Base-by-base conservation (phyloP, 2,888 invertebrate genomes). In the Tetanocera ferruginea region DNA sequence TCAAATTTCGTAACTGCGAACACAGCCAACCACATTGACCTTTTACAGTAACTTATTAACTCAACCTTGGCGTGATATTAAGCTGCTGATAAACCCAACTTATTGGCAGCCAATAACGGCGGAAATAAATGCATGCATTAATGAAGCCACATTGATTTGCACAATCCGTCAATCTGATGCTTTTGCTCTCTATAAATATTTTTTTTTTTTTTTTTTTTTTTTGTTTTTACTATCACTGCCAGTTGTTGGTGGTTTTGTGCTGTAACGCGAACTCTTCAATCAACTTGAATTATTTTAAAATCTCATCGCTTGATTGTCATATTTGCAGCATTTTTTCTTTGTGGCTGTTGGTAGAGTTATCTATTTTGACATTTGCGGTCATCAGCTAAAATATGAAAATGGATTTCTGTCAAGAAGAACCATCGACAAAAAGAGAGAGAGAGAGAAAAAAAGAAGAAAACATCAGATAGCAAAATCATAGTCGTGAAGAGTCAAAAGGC, bases 321-420 rank as follows among this genome's bases (percentile, higher is more conserved):
- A 37, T n/a, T 28, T 73, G 34, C 6, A 34, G 23, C 28, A 43
- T 71, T 34, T 11, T 52, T 28, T n/a, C 11, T 31, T 17, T 60
- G 25, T 73, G 11, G 6, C 2, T 60, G 6, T 66, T 43, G 6
- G 31, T 19, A 23, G 66, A 23, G 66, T 8, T 75, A 55, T 66
- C 75, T 28, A 34, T 23, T 37, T 55, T 66, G 75, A 66, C 75
- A 55, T 66, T 75, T 66, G 75, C 66, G 75, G 55, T 51, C 75
- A 75, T 66, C 66, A 17, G 60, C 37, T 14, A 60, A 72, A 57
- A 72, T 69, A 62, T 62, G 31, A 62, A 62, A 28, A 52, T 17
- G 52, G 52, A 19, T 19, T 52, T 52, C 19, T 8, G 52, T 52
- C 5, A 52, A 17, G 49, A 49, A 14, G 6, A 14, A 6, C 6